Percentiles rank a stretch among this genome's conserved stretches.
Evolutionary conservation across 2,888 invertebrate species (phyloP).

Genomic region (Hirtodrosophila duncani): DNA sequence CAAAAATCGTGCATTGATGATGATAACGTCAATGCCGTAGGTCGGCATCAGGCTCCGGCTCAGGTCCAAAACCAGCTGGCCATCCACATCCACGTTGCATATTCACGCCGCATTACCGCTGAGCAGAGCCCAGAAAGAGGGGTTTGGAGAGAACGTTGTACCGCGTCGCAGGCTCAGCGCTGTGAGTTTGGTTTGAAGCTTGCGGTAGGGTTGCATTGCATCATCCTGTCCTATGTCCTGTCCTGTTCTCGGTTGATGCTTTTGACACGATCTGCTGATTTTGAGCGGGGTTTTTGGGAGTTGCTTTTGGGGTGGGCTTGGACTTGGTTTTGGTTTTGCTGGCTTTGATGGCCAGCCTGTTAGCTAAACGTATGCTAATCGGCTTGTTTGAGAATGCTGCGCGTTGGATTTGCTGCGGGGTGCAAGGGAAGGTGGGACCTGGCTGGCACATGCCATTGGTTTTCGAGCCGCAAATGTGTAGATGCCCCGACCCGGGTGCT

Average conservation of each 20-base stretch:
- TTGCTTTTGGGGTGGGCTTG: not conserved
- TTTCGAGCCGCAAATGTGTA: too few relatives aligned
- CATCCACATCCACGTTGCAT: conserved; percentile 47
- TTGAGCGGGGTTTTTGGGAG: conserved; percentile 4
- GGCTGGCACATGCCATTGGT: too few relatives aligned
- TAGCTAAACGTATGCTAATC: conserved; percentile 56
- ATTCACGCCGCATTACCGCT: conserved; percentile 68
- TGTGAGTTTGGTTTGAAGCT: conserved; percentile 18
- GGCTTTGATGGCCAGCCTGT: conserved; percentile 20
- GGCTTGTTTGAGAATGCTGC: conserved; percentile 36
- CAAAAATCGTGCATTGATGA: conserved; percentile 63
- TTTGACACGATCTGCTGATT: conserved; percentile 63
- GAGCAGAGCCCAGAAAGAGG: conserved; percentile 24
- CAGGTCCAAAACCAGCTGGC: conserved; percentile 32
- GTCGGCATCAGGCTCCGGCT: conserved; percentile 16
- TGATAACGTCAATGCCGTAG: conserved; percentile 52
- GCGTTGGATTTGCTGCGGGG: too few relatives aligned
- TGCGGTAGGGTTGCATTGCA: conserved; percentile 36
- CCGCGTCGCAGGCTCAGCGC: conserved; percentile 11
- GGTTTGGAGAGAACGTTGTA: conserved; percentile 31
- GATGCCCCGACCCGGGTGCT: not conserved
- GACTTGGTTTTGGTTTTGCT: conserved; percentile 5
- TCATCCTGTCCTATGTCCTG: conserved; percentile 36
- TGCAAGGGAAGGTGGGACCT: not conserved
- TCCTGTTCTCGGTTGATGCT: conserved; percentile 54